Conservation (phyloP, 2,113 vertebrate genomes). For the Myocastor coypus region DNA sequence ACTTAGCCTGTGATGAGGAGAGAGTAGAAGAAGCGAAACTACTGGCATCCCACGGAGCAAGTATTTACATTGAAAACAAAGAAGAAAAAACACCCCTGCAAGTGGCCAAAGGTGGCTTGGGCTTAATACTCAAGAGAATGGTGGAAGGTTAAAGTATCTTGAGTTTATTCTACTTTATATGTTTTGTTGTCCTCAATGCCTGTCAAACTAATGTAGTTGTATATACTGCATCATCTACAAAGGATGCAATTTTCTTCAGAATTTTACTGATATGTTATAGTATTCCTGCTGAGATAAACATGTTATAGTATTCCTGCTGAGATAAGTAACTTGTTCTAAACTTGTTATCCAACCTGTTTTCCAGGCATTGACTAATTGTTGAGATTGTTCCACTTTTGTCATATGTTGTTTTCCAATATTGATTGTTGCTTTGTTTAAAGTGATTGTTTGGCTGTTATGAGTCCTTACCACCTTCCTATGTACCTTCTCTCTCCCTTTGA, state of each 20-base stretch:
- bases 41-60: slow-evolving; percentile 95
- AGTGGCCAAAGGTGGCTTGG: slow-evolving; percentile 92
- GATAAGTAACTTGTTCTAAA: slow-evolving; percentile 25
- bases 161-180: slow-evolving; percentile 29
- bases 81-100: slow-evolving; percentile 97
- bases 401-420: slow-evolving; percentile 13
- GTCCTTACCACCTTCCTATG: background rate
- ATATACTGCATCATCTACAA: background rate
- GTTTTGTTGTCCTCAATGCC: slow-evolving; percentile 17
- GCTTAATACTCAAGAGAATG: slow-evolving; percentile 90
- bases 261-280: slow-evolving; percentile 15
- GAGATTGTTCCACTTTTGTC: slow-evolving; percentile 46
- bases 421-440: slow-evolving; percentile 45
- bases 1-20: slow-evolving; percentile 98
- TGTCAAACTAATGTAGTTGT: slow-evolving; percentile 36
- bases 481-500: background rate
- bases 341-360: slow-evolving; percentile 30
- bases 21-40: slow-evolving; percentile 96
- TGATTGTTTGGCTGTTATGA: slow-evolving; percentile 39
- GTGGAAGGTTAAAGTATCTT: slow-evolving; percentile 90
- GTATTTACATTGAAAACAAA: slow-evolving; percentile 98
- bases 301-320: slow-evolving; percentile 16
- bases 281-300: slow-evolving; percentile 4
- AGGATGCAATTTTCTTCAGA: slow-evolving; percentile 12
- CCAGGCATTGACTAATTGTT: slow-evolving; percentile 30